Evolutionary conservation across 2,888 invertebrate genomes (phyloP).

Genomic region (Erebia aethiops): DNA sequence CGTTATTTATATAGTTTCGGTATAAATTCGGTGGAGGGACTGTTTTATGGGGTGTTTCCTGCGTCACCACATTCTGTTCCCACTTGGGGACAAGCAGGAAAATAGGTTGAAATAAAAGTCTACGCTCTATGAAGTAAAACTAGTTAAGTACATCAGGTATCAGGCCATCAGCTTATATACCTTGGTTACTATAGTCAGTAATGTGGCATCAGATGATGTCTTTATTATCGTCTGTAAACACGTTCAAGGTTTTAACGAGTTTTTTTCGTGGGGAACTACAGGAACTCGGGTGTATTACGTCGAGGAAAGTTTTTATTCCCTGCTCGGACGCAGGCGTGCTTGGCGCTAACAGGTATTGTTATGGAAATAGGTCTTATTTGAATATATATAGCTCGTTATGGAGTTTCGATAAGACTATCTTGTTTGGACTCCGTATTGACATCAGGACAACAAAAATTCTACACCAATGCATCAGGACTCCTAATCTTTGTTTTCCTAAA

Average conservation of each 20-base stretch:
- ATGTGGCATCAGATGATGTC: slow-evolving; percentile 1
- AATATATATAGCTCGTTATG: slow-evolving; percentile 55
- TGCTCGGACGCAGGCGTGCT: slow-evolving; percentile 46
- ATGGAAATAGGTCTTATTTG: slow-evolving; percentile 60
- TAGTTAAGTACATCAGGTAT: neutral
- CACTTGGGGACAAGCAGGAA: too few relatives aligned
- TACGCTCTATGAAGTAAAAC: neutral
- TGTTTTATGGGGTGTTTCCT: too few relatives aligned
- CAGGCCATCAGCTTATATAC: neutral
- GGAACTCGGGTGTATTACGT: slow-evolving; percentile 53
- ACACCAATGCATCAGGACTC: too few relatives aligned
- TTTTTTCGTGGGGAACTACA: slow-evolving; percentile 9
- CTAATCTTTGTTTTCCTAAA: neutral
- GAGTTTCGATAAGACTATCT: slow-evolving; percentile 42
- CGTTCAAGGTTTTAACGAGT: slow-evolving; percentile 14
- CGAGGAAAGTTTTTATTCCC: slow-evolving; percentile 51
- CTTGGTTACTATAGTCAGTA: too few relatives aligned
- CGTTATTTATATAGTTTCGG: too few relatives aligned
- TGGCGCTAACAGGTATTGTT: slow-evolving; percentile 61
- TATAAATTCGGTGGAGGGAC: too few relatives aligned
- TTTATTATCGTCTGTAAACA: slow-evolving; percentile 11
- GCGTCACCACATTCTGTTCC: too few relatives aligned
- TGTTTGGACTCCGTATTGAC: slow-evolving; percentile 27
- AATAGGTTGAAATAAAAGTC: too few relatives aligned
- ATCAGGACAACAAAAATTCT: too few relatives aligned